Conservation (phyloP, 2,797 vertebrate genomes). For the Enteromius trimaculatus region DNA sequence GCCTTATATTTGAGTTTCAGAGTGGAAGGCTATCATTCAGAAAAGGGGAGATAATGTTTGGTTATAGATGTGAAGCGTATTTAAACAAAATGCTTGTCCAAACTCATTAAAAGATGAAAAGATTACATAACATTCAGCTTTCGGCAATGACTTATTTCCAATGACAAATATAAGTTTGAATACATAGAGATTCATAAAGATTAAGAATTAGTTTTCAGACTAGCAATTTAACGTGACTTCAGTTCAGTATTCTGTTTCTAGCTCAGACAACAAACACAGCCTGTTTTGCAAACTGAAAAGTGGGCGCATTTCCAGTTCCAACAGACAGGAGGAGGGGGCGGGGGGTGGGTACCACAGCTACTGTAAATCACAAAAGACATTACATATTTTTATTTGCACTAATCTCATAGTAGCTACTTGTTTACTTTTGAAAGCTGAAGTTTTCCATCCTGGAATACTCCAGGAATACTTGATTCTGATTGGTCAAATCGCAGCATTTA, state of each 20-base stretch:
- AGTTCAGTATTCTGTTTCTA: conserved; percentile 8
- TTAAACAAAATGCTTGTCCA: conserved; percentile 41
- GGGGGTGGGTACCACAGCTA: conserved; percentile 10
- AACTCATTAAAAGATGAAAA: conserved; percentile 52
- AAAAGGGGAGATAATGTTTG: conserved; percentile 49
- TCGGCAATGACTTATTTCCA: conserved; percentile 18
- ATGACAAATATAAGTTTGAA: conserved; percentile 20
- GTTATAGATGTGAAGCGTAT: conserved; percentile 52
- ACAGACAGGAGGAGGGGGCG: conserved; percentile 19
- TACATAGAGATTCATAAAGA: conserved; percentile 28
- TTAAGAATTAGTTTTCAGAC: conserved; percentile 7
- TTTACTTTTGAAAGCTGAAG: conserved; percentile 12
- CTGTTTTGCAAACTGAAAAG: conserved; percentile 20
- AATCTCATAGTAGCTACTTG: conserved; percentile 42
- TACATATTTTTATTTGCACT: conserved; percentile 40
- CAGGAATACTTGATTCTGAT: neutral
- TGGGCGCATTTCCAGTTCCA: conserved; percentile 4
- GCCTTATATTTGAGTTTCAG: conserved; percentile 14
- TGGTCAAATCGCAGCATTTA: neutral
- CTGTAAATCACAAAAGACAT: conserved; percentile 41
- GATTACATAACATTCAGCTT: conserved; percentile 42
- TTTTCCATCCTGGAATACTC: neutral
- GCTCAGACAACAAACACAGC: conserved; percentile 31
- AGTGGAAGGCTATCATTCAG: conserved; percentile 62
- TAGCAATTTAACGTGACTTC: conserved; percentile 2